Evolutionary conservation across 2,888 invertebrate genomes (phyloP).

Genomic region (Andrena bicolor): DNA sequence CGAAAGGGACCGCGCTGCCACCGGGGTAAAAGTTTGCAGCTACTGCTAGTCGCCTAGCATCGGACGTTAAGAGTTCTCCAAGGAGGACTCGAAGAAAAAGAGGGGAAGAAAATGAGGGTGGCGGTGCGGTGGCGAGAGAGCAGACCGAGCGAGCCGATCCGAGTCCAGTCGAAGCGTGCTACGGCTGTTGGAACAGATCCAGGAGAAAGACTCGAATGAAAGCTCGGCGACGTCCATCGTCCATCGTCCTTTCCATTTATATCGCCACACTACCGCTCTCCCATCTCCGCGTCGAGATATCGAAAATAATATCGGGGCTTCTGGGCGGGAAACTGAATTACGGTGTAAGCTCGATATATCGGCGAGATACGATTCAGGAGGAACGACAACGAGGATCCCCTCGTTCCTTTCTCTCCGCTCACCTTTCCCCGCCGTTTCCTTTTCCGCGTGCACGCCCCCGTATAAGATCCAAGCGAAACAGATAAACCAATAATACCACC

Average conservation of each 20-base stretch:
- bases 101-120: conserved; percentile 8
- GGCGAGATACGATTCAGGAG: conserved; percentile 64
- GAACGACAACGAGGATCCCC: conserved; percentile 51
- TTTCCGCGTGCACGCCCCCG: conserved; percentile 7
- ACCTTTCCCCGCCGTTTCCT: neutral
- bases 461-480: conserved; percentile 60
- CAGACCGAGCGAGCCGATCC: neutral
- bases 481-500: conserved; percentile 80
- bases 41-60: conserved; percentile 38
- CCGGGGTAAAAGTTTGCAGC: conserved; percentile 59
- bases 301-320: conserved; percentile 77
- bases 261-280: conserved; percentile 21
- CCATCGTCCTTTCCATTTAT: conserved; percentile 65
- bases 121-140: neutral
- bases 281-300: conserved; percentile 63
- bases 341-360: conserved; percentile 69
- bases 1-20: conserved; percentile 10
- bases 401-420: neutral
- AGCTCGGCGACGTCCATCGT: conserved; percentile 47
- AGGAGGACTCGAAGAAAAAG: conserved; percentile 46
- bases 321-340: conserved; percentile 74
- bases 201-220: conserved; percentile 43
- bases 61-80: conserved; percentile 63
- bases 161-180: neutral
- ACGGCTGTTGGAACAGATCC: conserved; percentile 44